phyloP scores from a whole-genome alignment of 2,888 invertebrate genomes.

The Drosophila acutilabella region DNA sequence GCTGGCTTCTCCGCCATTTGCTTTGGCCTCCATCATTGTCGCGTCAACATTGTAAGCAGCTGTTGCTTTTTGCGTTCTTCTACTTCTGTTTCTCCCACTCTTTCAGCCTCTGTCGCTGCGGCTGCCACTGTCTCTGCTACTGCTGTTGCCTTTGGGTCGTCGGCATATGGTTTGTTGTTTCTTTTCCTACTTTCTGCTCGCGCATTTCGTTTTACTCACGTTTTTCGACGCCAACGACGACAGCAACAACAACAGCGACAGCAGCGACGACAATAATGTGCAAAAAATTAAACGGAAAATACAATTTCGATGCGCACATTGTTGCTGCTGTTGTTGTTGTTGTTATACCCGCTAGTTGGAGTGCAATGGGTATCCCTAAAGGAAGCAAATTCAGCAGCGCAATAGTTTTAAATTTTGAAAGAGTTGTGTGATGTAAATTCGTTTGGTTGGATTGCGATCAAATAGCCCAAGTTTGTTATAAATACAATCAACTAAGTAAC shows the following conservation, averaged over 20 bases:
- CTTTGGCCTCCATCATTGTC: conserved; percentile 41
- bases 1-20: conserved; percentile 20
- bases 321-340: conserved; percentile 12
- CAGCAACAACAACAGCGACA: conserved; percentile 5
- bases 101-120: background rate
- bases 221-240: conserved; percentile 27
- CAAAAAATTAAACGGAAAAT: conserved; percentile 52
- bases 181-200: conserved; percentile 27
- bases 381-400: no score
- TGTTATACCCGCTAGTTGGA: background rate
- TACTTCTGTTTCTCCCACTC: no score
- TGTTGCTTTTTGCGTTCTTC: conserved; percentile 64
- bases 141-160: conserved; percentile 8
- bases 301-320: conserved; percentile 28
- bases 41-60: conserved; percentile 73
- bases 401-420: no score
- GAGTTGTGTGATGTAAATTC: background rate
- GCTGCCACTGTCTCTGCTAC: background rate
- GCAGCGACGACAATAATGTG: conserved; percentile 43
- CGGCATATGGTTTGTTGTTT: conserved; percentile 42
- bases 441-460: no score
- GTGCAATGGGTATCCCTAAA: background rate
- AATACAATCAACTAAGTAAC: no score
- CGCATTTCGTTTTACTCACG: conserved; percentile 44
- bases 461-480: no score